Base-by-base conservation (phyloP, 1,140 invertebrate genomes). In the Drosophila burlai region DNA sequence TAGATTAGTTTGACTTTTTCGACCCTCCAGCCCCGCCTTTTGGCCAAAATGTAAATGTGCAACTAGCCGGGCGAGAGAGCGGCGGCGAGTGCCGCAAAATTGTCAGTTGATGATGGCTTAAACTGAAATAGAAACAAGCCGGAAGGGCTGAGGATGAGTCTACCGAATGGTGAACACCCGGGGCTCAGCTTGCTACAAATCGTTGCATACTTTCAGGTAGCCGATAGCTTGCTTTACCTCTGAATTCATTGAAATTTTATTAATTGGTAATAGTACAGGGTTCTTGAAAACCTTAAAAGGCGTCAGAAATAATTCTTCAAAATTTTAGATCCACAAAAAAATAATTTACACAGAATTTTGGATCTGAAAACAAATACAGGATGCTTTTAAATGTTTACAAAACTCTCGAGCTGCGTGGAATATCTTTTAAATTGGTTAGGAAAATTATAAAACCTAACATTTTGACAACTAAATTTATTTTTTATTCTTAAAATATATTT, bases 1-100 rank as follows among this genome's bases (percentile, higher is more conserved):
- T 89, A 89, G 84, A 89, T 89, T 89, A 90, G 84, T 90, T 89
- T 89, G 84, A 89, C 84, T 89, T 81, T 84, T 87, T 83, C 80
- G 74, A 75, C 65, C 47, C 81, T 52, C 73, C 38, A 31, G 26
- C 40, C 40, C 24, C 21, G 36, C 36, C 57, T 57, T 54, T 47
- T 43, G 64, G 73, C 68, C 81, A 81, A 89, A 86, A 89, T 83
- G 81, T 83, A 89, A 87, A 89, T 87, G 83, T 79, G 81, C 80
- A 73, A 46, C 79, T 75, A 79, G 50, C 50, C 54, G 38, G 55
- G 42, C 34, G 46, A 40, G 34, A 40, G 31, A 57, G 34, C 31
- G 49, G 50, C 43, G 40, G 29, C 29, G 50, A 43, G 65, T 50
- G 59, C 68, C 49, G 62, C 66, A 74, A 77, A 86, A 87, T 89